phyloP scores from a whole-genome alignment of 1,140 invertebrate genomes.

The Ridgeia piscesae region DNA sequence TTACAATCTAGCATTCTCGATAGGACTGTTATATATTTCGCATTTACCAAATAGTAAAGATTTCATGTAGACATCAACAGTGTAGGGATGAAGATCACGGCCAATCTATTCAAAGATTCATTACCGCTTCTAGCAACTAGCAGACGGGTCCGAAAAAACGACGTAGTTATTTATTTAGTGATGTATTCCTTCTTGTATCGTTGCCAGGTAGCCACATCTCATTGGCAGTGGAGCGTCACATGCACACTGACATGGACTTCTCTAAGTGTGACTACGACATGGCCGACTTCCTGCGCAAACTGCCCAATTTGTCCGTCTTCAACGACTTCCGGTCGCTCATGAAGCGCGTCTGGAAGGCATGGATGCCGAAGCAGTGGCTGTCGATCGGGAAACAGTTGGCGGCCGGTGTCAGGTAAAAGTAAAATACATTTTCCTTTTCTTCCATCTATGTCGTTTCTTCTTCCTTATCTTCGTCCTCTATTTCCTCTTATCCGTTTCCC shows the following conservation, averaged over 20 bases:
- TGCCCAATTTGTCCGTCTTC: constrained; percentile 30
- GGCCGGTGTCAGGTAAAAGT: constrained; percentile 18
- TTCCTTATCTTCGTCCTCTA: too few relatives aligned
- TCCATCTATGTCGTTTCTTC: too few relatives aligned
- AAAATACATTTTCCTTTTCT: not conserved
- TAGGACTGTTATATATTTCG: too few relatives aligned
- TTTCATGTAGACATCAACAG: too few relatives aligned
- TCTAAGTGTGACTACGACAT: constrained; percentile 32
- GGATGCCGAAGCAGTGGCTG: constrained; percentile 31
- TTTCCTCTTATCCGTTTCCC: too few relatives aligned
- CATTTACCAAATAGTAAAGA: too few relatives aligned
- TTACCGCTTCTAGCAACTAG: not conserved
- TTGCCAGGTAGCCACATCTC: constrained; percentile 29
- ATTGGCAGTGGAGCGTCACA: constrained; percentile 28
- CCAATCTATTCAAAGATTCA: not conserved
- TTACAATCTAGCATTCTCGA: too few relatives aligned
- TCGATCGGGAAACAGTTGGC: constrained; percentile 16
- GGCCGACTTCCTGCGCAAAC: constrained; percentile 33
- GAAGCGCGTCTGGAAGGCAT: constrained; percentile 32
- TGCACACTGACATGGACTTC: constrained; percentile 30
- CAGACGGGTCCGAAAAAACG: not conserved
- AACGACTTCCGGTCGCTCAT: constrained; percentile 31
- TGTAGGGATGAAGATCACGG: too few relatives aligned
- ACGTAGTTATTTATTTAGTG: not conserved
- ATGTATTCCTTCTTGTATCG: not conserved